Evolutionary conservation across 2,797 vertebrate genomes (phyloP).

Genomic region (Anabas testudineus): DNA sequence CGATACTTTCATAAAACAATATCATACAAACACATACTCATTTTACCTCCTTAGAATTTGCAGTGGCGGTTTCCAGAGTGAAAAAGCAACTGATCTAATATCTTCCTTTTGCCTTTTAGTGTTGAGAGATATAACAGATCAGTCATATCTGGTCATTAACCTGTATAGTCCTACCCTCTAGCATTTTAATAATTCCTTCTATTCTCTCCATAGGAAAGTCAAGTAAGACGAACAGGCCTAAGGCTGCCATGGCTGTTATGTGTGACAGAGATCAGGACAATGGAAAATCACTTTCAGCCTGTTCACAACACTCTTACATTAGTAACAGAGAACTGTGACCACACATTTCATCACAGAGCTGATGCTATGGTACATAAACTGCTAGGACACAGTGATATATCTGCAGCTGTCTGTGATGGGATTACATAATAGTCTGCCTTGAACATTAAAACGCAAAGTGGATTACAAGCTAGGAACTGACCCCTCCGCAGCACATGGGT

Average conservation of each 20-base stretch:
- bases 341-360: constrained; percentile 40
- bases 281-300: constrained; percentile 60
- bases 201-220: constrained; percentile 36
- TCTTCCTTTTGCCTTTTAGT: constrained; percentile 43
- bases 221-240: constrained; percentile 47
- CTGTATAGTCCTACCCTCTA: constrained; percentile 1
- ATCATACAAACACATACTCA: constrained; percentile 4
- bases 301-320: constrained; percentile 46
- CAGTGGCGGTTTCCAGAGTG: constrained; percentile 20
- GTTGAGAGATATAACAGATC: constrained; percentile 34
- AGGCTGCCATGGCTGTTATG: constrained; percentile 51
- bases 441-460: constrained; percentile 29
- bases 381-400: background rate
- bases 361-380: constrained; percentile 27
- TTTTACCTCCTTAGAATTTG: constrained; percentile 1
- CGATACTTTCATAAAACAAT: constrained; percentile 37
- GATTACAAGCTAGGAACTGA: constrained; percentile 45
- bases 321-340: constrained; percentile 47
- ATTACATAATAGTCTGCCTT: constrained; percentile 53
- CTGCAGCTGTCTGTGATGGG: constrained; percentile 14
- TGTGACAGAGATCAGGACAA: constrained; percentile 58
- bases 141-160: constrained; percentile 50
- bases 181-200: constrained; percentile 33
- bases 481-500: background rate
- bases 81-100: constrained; percentile 48